These are phyloP conservation scores for Callyntrura sp. DNA, from an alignment of 2,888 invertebrate genomes.

Conservation along the genomic window DNA sequence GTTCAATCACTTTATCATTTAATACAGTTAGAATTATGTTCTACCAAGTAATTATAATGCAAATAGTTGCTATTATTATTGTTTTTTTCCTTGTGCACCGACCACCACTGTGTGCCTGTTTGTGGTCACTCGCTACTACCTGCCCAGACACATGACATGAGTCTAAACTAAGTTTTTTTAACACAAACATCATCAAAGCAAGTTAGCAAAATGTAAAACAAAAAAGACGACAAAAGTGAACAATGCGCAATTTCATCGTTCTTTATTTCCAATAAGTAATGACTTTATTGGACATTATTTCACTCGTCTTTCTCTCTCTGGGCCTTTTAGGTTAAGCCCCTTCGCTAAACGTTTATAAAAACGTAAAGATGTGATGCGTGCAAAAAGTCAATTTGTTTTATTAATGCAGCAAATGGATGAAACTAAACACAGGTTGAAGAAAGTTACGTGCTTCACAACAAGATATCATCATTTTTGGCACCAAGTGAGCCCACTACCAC, in stretches of 20 bases:
- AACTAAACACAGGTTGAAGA: constrained; percentile 7
- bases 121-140: neutral
- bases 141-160: no score
- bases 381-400: constrained; percentile 67
- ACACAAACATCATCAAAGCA: constrained; percentile 23
- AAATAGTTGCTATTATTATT: constrained; percentile 45
- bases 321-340: no score
- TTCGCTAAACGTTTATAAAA: constrained; percentile 7
- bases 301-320: no score
- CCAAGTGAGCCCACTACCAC: no score
- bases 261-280: neutral
- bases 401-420: constrained; percentile 21
- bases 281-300: neutral
- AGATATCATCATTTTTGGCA: constrained; percentile 9
- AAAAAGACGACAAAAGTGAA: neutral
- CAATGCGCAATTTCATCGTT: neutral
- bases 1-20: constrained; percentile 60
- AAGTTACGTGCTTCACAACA: constrained; percentile 55
- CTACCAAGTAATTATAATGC: constrained; percentile 46
- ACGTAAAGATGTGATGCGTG: constrained; percentile 59
- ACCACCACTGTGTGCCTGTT: neutral
- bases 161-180: constrained; percentile 49
- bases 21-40: constrained; percentile 63
- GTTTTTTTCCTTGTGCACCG: neutral
- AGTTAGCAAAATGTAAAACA: neutral